Base-by-base conservation (phyloP, 2,888 invertebrate genomes). In the Proisotoma minuta region DNA sequence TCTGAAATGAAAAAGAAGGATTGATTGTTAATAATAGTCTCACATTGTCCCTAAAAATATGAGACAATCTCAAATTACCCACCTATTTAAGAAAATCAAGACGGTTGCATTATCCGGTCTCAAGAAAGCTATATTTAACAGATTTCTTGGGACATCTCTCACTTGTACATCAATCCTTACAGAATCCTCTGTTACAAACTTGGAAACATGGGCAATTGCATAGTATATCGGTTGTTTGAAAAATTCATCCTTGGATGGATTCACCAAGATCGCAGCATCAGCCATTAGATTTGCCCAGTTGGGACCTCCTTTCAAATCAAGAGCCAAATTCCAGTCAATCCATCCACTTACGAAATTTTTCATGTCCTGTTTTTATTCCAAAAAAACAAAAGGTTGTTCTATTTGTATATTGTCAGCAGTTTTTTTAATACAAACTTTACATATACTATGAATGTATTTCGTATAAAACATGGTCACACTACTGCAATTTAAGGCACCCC, bases 311-410 rank as follows among this genome's bases (percentile, higher is more conserved):
- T 63, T 52, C 47, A 64, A 50, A 51, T 65, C 63, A 39, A 95
- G 77, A 20, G 85, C 87, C 57, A 94, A 78, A 77, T 95, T 96
- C 93, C 93, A 95, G 77, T 95, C 93, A 0, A 89, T 82, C 92
- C 93, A 95, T 1, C 89, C 92, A 22, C 83, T 82, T 0, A 87
- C 85, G 79, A 84, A 87, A 59, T 73, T 73, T 56, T 64, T 60
- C 50, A 71, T 67, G 59, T 73, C 73, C 73, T 73, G 59, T 59
- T 52, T 47, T 49, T 47, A n/a, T n/a, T n/a, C n/a, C n/a, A n/a
- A n/a, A n/a, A n/a, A n/a, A n/a, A n/a, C n/a, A n/a, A n/a, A n/a
- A n/a, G n/a, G n/a, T n/a, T n/a, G n/a, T n/a, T n/a, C n/a, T 52
- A 12, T 24, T 28, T 59, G 20, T 20, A 24, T 40, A 59, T 59